phyloP scores from a whole-genome alignment of 2,888 invertebrate species.

The Trichogramma evanescens region DNA sequence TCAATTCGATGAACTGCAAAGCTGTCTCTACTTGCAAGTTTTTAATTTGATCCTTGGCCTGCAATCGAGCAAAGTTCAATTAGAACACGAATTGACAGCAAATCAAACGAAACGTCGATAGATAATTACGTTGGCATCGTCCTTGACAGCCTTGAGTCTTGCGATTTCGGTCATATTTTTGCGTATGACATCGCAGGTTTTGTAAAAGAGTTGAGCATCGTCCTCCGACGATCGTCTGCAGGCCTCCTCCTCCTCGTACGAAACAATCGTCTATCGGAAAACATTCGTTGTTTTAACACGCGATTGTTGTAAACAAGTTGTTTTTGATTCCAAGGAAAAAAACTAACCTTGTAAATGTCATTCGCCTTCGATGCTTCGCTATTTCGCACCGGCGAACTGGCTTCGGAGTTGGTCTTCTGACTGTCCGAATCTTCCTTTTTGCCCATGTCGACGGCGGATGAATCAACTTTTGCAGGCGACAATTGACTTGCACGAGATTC shows the following conservation, averaged over 20 bases:
- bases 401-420: too few relatives aligned
- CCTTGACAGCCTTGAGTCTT: conserved; percentile 55
- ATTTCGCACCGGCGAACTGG: too few relatives aligned
- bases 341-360: conserved; percentile 38
- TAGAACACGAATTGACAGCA: not conserved
- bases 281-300: not conserved
- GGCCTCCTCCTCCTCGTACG: conserved; percentile 70
- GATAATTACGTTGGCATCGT: conserved; percentile 51
- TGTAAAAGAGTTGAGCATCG: conserved; percentile 62
- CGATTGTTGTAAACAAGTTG: not conserved
- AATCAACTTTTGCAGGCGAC: too few relatives aligned
- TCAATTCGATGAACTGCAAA: conserved; percentile 71
- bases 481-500: too few relatives aligned
- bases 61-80: conserved; percentile 27
- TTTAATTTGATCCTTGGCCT: conserved; percentile 59
- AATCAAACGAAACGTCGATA: not conserved
- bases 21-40: conserved; percentile 67
- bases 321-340: not conserved
- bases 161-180: conserved; percentile 63
- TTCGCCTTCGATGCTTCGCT: conserved; percentile 30
- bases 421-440: too few relatives aligned
- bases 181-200: conserved; percentile 65
- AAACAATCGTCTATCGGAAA: conserved; percentile 57
- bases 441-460: too few relatives aligned
- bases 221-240: conserved; percentile 57